These are phyloP conservation scores for Eidolon helvum DNA, from an alignment of 2,113 vertebrate genomes.

Conservation along the genomic window DNA sequence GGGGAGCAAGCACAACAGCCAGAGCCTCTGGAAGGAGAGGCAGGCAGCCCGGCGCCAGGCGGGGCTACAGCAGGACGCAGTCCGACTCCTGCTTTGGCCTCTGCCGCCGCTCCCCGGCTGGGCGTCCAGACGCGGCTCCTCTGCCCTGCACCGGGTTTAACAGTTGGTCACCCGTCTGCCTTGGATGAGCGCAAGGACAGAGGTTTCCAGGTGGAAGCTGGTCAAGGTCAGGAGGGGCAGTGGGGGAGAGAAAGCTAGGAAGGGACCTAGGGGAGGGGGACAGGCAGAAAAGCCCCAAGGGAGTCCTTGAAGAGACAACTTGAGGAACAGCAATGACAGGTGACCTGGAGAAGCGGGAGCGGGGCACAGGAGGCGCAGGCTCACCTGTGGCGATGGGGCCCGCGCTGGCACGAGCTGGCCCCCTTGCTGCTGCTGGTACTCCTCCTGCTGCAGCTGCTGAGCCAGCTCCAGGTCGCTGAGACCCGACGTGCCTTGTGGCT, in stretches of 20 bases:
- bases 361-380: neutral
- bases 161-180: neutral
- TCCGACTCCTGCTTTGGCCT: constrained; percentile 84
- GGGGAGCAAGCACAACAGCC: neutral
- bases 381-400: constrained; percentile 61
- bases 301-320: neutral
- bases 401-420: neutral
- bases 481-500: constrained; percentile 75
- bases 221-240: too few relatives aligned
- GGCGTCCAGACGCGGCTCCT: constrained; percentile 75
- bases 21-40: neutral
- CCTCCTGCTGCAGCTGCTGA: constrained; percentile 92
- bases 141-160: constrained; percentile 82
- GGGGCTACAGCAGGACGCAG: constrained; percentile 81
- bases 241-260: neutral
- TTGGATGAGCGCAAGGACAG: neutral
- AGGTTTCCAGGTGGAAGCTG: neutral
- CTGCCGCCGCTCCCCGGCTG: constrained; percentile 79
- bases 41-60: accelerated
- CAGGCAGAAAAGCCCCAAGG: neutral
- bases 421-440: constrained; percentile 89
- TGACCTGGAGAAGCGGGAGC: neutral
- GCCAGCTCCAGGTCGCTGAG: constrained; percentile 95
- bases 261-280: neutral
- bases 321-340: neutral